Evolutionary conservation across 2,113 vertebrate genomes (phyloP).

Genomic region (Sula dactylatra): DNA sequence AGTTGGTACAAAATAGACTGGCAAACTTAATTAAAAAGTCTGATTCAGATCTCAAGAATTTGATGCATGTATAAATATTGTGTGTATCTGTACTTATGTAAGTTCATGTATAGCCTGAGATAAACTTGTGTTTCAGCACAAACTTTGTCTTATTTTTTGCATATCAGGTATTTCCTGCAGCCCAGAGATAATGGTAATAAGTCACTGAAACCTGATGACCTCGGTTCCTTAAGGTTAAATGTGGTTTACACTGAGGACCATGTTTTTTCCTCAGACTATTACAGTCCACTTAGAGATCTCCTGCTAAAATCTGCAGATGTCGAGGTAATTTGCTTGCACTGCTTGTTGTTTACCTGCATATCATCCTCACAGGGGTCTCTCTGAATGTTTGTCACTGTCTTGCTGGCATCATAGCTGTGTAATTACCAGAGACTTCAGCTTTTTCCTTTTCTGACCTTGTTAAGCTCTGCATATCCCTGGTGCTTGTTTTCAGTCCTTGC

Average conservation of each 20-base stretch:
- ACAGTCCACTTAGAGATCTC: slow-evolving; percentile 88
- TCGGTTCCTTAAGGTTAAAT: slow-evolving; percentile 93
- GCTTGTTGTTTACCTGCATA: background rate
- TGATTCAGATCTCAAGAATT: background rate
- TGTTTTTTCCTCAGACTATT: slow-evolving; percentile 92
- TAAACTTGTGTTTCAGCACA: background rate
- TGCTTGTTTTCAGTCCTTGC: slow-evolving; percentile 33
- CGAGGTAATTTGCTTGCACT: slow-evolving; percentile 76
- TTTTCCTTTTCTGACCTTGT: background rate
- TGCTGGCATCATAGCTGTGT: background rate
- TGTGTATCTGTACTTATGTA: background rate
- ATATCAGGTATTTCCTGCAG: slow-evolving; percentile 92
- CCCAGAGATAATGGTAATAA: slow-evolving; percentile 93
- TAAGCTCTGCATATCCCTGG: background rate
- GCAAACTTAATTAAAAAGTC: background rate
- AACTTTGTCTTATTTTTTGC: background rate
- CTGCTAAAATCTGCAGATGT: slow-evolving; percentile 87
- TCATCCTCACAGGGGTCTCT: background rate
- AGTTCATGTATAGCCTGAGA: background rate
- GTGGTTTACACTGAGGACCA: slow-evolving; percentile 99
- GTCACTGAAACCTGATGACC: slow-evolving; percentile 90
- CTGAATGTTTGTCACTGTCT: background rate
- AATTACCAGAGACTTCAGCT: background rate
- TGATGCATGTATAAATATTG: background rate
- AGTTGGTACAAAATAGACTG: background rate